Conservation (phyloP, 2,888 invertebrate species). For the Merodon equestris region DNA sequence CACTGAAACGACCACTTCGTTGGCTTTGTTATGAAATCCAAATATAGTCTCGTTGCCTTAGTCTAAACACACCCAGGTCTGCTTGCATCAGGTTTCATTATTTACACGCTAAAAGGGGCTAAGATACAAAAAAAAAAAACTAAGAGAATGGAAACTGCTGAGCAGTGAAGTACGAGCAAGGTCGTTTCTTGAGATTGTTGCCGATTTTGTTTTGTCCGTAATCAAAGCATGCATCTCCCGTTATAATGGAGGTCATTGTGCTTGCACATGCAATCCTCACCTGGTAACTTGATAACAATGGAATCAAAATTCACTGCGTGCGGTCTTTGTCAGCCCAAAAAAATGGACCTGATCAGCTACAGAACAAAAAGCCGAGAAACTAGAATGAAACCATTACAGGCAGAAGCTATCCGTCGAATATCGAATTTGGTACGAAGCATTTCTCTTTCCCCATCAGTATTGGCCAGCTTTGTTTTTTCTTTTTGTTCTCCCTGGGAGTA, state of each 20-base stretch:
- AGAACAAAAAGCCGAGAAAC: too few relatives aligned
- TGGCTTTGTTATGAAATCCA: conserved; percentile 43
- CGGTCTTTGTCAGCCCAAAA: conserved; percentile 24
- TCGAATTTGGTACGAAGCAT: conserved; percentile 32
- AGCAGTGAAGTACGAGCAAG: conserved; percentile 29
- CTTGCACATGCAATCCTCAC: conserved; percentile 48
- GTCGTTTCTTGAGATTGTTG: conserved; percentile 28
- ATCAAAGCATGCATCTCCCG: conserved; percentile 36
- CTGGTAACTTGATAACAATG: conserved; percentile 39
- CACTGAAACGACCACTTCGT: background rate
- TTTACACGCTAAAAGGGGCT: conserved; percentile 55
- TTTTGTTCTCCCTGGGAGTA: too few relatives aligned
- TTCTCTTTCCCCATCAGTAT: conserved; percentile 37
- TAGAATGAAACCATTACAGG: conserved; percentile 36
- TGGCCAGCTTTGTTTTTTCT: too few relatives aligned
- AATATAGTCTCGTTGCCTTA: conserved; percentile 11
- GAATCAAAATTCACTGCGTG: conserved; percentile 37
- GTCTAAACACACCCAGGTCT: background rate
- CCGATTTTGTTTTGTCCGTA: conserved; percentile 22
- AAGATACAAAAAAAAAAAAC: conserved; percentile 28
- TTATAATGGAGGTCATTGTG: conserved; percentile 59
- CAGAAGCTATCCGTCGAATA: background rate
- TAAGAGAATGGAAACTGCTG: conserved; percentile 38
- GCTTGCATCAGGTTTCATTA: conserved; percentile 43
- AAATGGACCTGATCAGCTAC: too few relatives aligned